phyloP scores from a whole-genome alignment of 2,113 vertebrate species.

The Nipponia nippon region DNA sequence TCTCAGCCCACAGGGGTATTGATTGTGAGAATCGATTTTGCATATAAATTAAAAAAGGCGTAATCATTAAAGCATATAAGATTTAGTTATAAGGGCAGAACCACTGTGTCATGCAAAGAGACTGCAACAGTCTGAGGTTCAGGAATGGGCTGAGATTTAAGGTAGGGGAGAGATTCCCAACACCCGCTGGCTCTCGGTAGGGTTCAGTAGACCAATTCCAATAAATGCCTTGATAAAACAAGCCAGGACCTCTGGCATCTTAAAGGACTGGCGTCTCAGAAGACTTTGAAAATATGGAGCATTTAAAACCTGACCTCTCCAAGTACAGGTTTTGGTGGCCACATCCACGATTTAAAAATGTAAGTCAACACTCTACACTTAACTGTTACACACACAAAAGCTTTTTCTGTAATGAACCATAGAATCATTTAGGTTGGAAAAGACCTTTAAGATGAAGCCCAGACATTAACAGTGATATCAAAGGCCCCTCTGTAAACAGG shows the following conservation, averaged over 20 bases:
- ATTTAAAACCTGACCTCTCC: background rate
- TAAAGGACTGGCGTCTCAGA: background rate
- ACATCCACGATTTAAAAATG: background rate
- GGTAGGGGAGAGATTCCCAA: background rate
- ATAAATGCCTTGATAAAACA: background rate
- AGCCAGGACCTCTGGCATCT: background rate
- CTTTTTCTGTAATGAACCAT: background rate
- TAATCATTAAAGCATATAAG: slow-evolving; percentile 57
- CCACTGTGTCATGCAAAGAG: background rate
- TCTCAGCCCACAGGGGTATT: slow-evolving; percentile 49
- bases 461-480: background rate
- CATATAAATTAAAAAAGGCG: slow-evolving; percentile 70
- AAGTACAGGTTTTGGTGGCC: background rate
- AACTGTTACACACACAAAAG: accelerated
- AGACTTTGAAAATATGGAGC: background rate
- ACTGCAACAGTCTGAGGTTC: background rate
- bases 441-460: too few species aligned
- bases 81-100: slow-evolving; percentile 42
- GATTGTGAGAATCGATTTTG: slow-evolving; percentile 69
- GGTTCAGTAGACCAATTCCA: background rate
- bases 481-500: background rate
- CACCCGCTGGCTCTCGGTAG: accelerated
- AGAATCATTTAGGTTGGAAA: too few species aligned
- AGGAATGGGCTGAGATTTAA: background rate
- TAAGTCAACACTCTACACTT: background rate